Evolutionary conservation across 2,888 invertebrate species (phyloP).

Genomic region (Stomorhina lunata): DNA sequence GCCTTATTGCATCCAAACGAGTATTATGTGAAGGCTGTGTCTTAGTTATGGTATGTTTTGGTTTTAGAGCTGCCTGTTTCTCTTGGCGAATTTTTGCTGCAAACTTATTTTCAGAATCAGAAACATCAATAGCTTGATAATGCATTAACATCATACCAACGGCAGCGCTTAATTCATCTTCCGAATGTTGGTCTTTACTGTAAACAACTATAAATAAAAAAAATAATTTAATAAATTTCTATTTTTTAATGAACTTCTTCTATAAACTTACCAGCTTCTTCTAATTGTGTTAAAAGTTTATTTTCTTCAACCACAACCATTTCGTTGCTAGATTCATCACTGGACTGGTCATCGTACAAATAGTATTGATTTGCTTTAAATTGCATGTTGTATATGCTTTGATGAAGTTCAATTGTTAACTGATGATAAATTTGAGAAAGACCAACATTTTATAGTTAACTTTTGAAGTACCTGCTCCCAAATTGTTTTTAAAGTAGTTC

Average conservation of each 20-base stretch:
- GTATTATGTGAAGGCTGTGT: not conserved
- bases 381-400: not conserved
- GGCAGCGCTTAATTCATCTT: slow-evolving; percentile 44
- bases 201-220: not conserved
- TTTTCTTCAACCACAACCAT: not conserved
- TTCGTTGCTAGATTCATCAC: not conserved
- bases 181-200: not conserved
- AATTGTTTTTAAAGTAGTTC: not conserved
- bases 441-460: not conserved
- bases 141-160: slow-evolving; percentile 45
- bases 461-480: not conserved
- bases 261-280: slow-evolving; percentile 24
- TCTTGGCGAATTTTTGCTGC: not conserved
- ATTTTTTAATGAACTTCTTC: not conserved
- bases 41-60: not conserved
- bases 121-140: slow-evolving; percentile 14
- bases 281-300: not conserved
- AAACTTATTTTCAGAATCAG: not conserved
- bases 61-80: not conserved
- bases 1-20: not conserved
- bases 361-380: not conserved
- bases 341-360: not conserved
- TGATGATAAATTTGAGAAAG: too few species aligned
- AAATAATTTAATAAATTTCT: not conserved
- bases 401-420: not conserved